Base-by-base conservation (phyloP, 2,888 invertebrate species). In the Zele albiditarsus region DNA sequence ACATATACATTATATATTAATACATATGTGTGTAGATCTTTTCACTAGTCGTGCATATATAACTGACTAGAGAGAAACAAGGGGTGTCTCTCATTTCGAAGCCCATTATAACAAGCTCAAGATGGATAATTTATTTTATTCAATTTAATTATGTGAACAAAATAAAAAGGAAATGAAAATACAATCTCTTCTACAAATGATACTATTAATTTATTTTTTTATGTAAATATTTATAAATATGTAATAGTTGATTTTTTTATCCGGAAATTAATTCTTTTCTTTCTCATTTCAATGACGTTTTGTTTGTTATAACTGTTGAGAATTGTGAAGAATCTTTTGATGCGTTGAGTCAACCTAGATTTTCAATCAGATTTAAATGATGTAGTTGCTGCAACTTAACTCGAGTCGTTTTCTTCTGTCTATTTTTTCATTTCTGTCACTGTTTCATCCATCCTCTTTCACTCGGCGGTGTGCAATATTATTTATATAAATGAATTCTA, bases 341-440 rank as follows among this genome's bases (percentile, higher is more conserved):
- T 60, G n/a, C 60, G 6, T 60, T 60, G 28, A 27, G 27, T 60
- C 28, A 27, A 60, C 60, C 60, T 60, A 60, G 28, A 60, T 60
- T 60, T 60, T 3, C 28, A 60, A 20, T 20, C 53, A 53, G 53
- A 53, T 53, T 53, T 53, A 2, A 53, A 53, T 53, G 53, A 53
- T 20, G 53, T 23, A 53, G 53, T 53, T 53, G 53, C 5, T 20
- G 10, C 20, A 8, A 53, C 53, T 53, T 53, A 20, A 53, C 20
- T 20, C 0, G 2, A 42, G 42, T 20, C 4, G 2, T n/a, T 20
- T 14, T 2, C n/a, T 5, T 53, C 3, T 53, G 2, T 53, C 12
- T 42, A 12, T 53, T 28, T 14, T 25, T 27, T 14, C 27, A 16
- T 60, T 5, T 16, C 28, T 60, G 28, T 27, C 28, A 12, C 2